Base-by-base conservation (phyloP, 35 echinoderm and acorn worm genomes). In the Strongylocentrotus purpuratus region DNA sequence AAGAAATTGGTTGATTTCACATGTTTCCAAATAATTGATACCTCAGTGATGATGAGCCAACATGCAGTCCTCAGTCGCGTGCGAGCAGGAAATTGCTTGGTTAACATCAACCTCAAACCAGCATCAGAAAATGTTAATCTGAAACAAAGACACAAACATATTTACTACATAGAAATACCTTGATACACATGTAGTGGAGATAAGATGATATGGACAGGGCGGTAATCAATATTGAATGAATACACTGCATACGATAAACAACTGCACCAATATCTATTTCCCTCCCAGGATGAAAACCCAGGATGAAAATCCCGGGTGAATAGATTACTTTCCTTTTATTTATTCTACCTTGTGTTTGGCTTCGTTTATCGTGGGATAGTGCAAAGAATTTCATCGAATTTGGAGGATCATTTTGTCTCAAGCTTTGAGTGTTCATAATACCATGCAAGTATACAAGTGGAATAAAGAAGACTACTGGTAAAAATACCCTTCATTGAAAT, bases 71-170 rank as follows among this genome's bases (percentile, higher is more conserved):
- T 97, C 94, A 99, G 32, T 33, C 98, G 46, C 25, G 98, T 99
- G 35, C 98, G 92, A 59, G 98, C 98, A 89, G 98, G 98, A 93
- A 99, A 99, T 86, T 99, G 97, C 45, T 97, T 99, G 61, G 97
- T 96, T 10, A 99, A 90, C 98, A 99, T 99, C 41, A 99, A 61
- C 78, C 97, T 93, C 31, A 99, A 94, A 41, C 98, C 98, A 94
- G 98, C 98, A 96, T 99, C 98, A 50, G 97, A 94, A 95, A 99
- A 99, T 46, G 98, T 99, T 96, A 99, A 95, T 88, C 98, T 99
- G 91, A 28, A 78, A 78, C 65, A 78, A 78, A 59, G 17, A 78
- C 10, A 59, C 28, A 78, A n/a, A 22, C 20, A 78, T 78, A n/a
- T 7, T 22, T 0, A 28, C 7, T 28, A 2, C 20, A 55, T 55